phyloP scores from a whole-genome alignment of 2,113 vertebrate species.

The Bos indicus region DNA sequence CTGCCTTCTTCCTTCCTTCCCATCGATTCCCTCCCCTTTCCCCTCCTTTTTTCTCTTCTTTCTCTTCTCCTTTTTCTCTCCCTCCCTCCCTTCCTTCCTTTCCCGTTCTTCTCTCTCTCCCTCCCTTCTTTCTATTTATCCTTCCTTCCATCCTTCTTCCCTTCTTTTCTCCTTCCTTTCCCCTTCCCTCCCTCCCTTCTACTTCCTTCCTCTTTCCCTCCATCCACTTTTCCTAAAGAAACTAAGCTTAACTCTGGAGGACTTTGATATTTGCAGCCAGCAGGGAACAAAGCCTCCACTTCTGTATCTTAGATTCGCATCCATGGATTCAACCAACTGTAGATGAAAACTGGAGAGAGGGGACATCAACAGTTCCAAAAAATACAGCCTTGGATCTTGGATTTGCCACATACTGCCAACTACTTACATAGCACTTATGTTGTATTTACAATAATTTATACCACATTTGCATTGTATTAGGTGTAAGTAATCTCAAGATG shows the following conservation, averaged over 20 bases:
- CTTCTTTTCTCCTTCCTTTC: not conserved
- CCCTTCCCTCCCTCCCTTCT: not conserved
- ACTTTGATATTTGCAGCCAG: constrained; percentile 1
- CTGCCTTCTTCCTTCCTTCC: not conserved
- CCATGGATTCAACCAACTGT: not conserved
- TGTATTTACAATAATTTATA: not conserved
- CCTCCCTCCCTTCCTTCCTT: not conserved
- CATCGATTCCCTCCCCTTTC: not conserved
- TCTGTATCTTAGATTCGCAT: not conserved
- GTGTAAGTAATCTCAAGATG: not conserved
- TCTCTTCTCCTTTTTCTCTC: not conserved
- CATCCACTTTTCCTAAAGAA: not conserved
- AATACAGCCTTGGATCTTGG: not conserved
- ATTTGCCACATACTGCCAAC: not conserved
- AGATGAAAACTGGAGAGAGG: not conserved
- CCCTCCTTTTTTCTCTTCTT: not conserved
- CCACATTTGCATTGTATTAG: not conserved
- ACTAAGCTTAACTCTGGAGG: not conserved
- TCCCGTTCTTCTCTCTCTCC: not conserved
- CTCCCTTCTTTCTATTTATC: not conserved
- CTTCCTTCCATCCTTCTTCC: not conserved
- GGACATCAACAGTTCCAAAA: not conserved
- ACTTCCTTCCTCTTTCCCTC: not conserved
- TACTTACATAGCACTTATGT: not conserved
- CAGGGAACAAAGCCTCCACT: constrained; percentile 51